A percentile compares a stretch with the other conserved stretches of the same genome.
Conservation (phyloP, 2,888 invertebrate species). For the Oscheius sp. region DNA sequence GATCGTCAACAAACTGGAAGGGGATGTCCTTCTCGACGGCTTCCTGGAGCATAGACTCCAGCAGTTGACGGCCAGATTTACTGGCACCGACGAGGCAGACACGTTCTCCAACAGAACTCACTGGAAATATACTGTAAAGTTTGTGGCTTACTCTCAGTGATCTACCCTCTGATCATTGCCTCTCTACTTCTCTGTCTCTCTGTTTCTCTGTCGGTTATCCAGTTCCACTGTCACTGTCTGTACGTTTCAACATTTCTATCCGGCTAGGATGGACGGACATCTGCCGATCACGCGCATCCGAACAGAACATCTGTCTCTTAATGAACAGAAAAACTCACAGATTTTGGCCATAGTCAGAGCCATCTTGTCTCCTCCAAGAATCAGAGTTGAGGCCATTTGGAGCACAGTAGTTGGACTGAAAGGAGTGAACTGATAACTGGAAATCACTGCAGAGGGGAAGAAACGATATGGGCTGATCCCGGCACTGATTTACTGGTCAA, state of each 20-base stretch:
- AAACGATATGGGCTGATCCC: background rate
- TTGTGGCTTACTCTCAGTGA: no score
- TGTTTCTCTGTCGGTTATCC: no score
- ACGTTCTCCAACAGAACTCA: constrained; percentile 27
- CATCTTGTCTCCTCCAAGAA: constrained; percentile 28
- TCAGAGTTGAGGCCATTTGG: constrained; percentile 33
- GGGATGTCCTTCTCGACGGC: constrained; percentile 36
- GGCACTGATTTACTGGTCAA: background rate
- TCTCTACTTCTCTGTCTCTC: no score
- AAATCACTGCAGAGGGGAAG: background rate
- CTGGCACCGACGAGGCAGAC: constrained; percentile 30
- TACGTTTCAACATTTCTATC: background rate
- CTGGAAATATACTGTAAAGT: constrained; percentile 9
- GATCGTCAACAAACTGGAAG: constrained; percentile 38
- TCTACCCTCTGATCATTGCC: no score
- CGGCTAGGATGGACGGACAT: background rate
- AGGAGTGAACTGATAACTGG: background rate
- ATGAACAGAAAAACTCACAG: constrained; percentile 8
- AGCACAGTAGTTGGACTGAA: background rate
- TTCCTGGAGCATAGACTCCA: constrained; percentile 22
- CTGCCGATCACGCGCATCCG: background rate
- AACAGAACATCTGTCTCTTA: background rate
- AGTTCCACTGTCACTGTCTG: no score
- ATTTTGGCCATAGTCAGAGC: constrained; percentile 35
- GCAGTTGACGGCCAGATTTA: background rate